A percentile compares a stretch with the other conserved stretches of the same genome.
Conservation (phyloP, 1,140 invertebrate genomes). For the Apolygus lucorum region DNA sequence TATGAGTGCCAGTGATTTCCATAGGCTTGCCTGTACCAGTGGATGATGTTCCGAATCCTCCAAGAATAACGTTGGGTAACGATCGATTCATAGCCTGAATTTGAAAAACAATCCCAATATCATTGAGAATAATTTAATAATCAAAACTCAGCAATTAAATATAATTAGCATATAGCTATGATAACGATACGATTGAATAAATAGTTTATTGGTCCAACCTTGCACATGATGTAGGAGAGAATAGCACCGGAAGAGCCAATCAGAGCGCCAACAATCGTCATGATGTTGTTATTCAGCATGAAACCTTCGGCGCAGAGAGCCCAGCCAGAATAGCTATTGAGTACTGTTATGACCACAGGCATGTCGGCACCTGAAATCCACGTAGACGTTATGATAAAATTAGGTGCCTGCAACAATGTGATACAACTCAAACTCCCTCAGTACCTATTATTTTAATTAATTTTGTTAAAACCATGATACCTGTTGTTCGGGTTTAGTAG, state of each 20-base stretch:
- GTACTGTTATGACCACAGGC: slow-evolving; percentile 86
- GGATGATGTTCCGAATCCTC: slow-evolving; percentile 72
- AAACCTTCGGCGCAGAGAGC: slow-evolving; percentile 84
- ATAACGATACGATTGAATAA: not conserved
- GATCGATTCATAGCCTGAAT: slow-evolving; percentile 82
- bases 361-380: slow-evolving; percentile 72
- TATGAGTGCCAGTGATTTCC: slow-evolving; percentile 72
- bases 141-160: no score
- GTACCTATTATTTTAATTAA: no score
- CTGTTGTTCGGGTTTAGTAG: no score
- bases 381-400: no score
- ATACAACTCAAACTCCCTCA: no score
- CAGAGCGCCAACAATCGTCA: slow-evolving; percentile 84
- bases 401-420: no score
- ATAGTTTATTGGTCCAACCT: slow-evolving; percentile 49
- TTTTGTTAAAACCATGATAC: no score
- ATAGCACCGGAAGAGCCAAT: slow-evolving; percentile 88
- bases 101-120: not conserved
- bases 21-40: slow-evolving; percentile 60
- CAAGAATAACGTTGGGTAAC: slow-evolving; percentile 78
- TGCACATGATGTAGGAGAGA: slow-evolving; percentile 91
- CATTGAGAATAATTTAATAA: not conserved
- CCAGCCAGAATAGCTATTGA: slow-evolving; percentile 79
- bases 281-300: slow-evolving; percentile 86
- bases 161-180: not conserved